Evolutionary conservation across 2,797 vertebrate genomes (phyloP).

Genomic region (Buceros bicornis): DNA sequence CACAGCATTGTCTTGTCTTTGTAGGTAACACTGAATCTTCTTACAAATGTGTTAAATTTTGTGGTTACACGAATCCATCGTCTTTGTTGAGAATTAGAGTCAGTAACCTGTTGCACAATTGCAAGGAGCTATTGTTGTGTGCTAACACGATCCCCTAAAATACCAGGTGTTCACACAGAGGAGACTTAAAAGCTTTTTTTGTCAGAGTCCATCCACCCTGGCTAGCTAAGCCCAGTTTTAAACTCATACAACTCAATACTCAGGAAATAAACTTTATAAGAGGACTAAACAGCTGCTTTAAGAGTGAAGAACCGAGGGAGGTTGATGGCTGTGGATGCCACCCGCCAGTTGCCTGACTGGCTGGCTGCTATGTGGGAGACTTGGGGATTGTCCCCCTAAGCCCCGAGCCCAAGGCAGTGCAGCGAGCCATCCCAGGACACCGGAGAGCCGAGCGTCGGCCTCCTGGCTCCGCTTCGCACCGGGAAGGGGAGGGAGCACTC

Average conservation of each 20-base stretch:
- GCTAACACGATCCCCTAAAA: background rate
- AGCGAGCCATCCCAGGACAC: background rate
- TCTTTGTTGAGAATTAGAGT: background rate
- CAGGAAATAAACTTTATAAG: background rate
- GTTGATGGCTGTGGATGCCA: background rate
- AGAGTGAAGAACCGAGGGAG: background rate
- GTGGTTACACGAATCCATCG: background rate
- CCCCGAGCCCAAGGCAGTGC: background rate
- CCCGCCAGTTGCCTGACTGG: background rate
- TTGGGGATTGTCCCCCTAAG: background rate
- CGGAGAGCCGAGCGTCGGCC: accelerated
- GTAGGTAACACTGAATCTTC: background rate
- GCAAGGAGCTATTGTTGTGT: background rate
- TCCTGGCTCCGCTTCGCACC: background rate
- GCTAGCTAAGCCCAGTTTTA: background rate
- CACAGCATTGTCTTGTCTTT: background rate
- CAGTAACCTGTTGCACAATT: background rate
- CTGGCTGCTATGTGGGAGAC: background rate
- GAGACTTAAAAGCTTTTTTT: background rate
- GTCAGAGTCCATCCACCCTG: background rate
- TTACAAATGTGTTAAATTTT: background rate
- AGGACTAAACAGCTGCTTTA: background rate
- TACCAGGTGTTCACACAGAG: background rate
- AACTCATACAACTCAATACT: background rate
- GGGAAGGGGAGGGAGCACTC: background rate